Base-by-base conservation (phyloP, 1,140 invertebrate genomes). In the Gerris buenoi region DNA sequence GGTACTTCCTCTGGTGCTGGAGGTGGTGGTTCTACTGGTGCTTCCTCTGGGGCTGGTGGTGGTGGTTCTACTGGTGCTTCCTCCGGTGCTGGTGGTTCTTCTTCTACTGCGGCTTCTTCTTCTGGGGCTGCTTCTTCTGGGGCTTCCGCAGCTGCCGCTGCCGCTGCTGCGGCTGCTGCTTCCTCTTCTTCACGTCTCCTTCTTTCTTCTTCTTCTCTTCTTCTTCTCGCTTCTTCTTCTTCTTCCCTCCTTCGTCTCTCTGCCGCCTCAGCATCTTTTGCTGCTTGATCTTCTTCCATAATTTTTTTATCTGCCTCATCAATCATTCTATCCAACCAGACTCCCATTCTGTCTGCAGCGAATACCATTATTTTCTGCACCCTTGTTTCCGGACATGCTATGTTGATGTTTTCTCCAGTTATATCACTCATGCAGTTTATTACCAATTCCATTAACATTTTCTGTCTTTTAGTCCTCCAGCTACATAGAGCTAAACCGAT, bases 341-440 rank as follows among this genome's bases (percentile, higher is more conserved):
- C 15, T 1, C 57, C 57, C 22, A 66, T 18, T n/a, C 25, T 23
- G 22, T 66, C 65, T 22, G 59, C 56, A 25, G 25, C 57, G 22
- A 60, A 60, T 15, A 66, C 65, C 25, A 61, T 25, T 3, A 66
- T 27, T 59, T 28, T 59, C 18, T 66, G 65, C 59, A 61, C 27
- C 57, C 46, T 3, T 10, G 65, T 61, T 28, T 66, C 60, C 13
- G 65, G 65, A 27, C 27, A 27, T 18, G 14, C 18, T 26, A 66
- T 27, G 1, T 56, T 66, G 26, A 59, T 60, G 25, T 26, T 26
- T 28, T 66, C 65, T 2, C 57, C 22, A 10, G 58, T 59, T 15
- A 66, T 22, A 25, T 66, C 65, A 58, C 58, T 60, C 22, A 66
- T 25, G 5, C 28, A 10, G 29, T 61, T 66, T 3, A 66, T n/a